These are phyloP conservation scores for Proteles cristata DNA, from an alignment of 2,113 vertebrate genomes.

Conservation along the genomic window DNA sequence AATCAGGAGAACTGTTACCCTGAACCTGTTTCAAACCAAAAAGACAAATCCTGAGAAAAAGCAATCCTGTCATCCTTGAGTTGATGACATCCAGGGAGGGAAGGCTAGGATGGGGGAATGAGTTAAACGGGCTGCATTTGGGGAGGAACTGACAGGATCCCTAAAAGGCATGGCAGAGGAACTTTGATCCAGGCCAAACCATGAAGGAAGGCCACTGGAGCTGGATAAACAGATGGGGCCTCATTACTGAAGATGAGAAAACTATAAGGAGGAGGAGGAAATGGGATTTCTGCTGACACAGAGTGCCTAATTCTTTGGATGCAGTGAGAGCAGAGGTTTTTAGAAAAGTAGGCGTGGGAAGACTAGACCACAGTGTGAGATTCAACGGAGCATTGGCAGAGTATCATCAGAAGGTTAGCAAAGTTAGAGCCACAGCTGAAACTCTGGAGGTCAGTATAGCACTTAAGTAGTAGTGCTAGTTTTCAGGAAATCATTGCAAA, in stretches of 20 bases:
- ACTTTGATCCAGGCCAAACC: slow-evolving; percentile 38
- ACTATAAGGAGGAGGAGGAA: not conserved
- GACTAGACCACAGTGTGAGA: not conserved
- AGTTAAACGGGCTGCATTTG: slow-evolving; percentile 39
- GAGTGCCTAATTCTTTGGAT: not conserved
- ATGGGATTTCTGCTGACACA: not conserved
- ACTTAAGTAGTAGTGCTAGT: not conserved
- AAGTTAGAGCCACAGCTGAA: not conserved
- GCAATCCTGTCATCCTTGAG: slow-evolving; percentile 5
- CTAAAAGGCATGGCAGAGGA: not conserved
- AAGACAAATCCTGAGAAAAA: slow-evolving; percentile 27
- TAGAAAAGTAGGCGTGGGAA: not conserved
- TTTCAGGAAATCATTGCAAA: slow-evolving; percentile 52
- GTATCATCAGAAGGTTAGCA: not conserved
- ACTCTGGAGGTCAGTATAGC: not conserved
- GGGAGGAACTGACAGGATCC: slow-evolving; percentile 31
- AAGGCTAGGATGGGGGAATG: not conserved
- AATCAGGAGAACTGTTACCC: not conserved
- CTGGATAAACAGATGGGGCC: slow-evolving; percentile 44
- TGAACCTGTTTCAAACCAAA: slow-evolving; percentile 42
- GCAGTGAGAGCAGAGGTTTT: not conserved
- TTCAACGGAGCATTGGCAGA: not conserved
- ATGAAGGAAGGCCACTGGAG: slow-evolving; percentile 22
- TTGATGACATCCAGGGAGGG: not conserved
- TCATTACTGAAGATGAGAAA: slow-evolving; percentile 47